Base-by-base conservation (phyloP, 2,888 invertebrate genomes). In the Pediacus dermestoides region DNA sequence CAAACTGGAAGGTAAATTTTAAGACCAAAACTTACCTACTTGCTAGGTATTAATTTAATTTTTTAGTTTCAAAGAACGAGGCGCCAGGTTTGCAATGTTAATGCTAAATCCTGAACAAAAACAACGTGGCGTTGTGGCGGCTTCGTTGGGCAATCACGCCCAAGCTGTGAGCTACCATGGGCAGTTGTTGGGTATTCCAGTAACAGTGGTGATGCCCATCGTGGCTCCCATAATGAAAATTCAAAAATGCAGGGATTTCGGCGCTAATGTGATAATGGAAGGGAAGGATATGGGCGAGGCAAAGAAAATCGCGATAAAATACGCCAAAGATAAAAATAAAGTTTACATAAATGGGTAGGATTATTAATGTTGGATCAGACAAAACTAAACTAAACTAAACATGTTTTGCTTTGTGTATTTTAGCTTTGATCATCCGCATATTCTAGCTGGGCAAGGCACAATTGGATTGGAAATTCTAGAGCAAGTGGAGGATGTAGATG, bases 141-240 rank as follows among this genome's bases (percentile, higher is more conserved):
- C 95, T 0, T 93, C 93, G 0, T 77, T 94, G 35, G 95, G 95
- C 1, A 96, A 95, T 67, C 95, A 96, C 70, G 94, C 96, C 0
- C 81, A 90, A 53, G 85, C 83, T 1, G 70, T 86, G 23, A 77
- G 78, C 41, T 86, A 82, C 61, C 85, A 86, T 59, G 85, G 85
- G 0, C 65, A 72, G 35, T 70, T 73, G 42, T 69, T 85, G 13
- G 72, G 70, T 4, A 75, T 82, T 34, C 74, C 78, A 0, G 79
- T 81, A 8, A 84, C 82, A 0, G 85, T 96, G 3, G 88, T 96
- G n/a, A 95, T 96, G 95, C 95, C 95, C 0, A 81, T 82, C 23
- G 82, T 90, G 1, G 95, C 95, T 0, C 94, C 95, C 0, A 87
- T 96, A 39, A 95, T 95, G 92, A 96, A 95, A 72, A 85, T 95